These are phyloP conservation scores for Mormyrus iriodes DNA, from an alignment of 2,113 vertebrate genomes.

Conservation along the genomic window DNA sequence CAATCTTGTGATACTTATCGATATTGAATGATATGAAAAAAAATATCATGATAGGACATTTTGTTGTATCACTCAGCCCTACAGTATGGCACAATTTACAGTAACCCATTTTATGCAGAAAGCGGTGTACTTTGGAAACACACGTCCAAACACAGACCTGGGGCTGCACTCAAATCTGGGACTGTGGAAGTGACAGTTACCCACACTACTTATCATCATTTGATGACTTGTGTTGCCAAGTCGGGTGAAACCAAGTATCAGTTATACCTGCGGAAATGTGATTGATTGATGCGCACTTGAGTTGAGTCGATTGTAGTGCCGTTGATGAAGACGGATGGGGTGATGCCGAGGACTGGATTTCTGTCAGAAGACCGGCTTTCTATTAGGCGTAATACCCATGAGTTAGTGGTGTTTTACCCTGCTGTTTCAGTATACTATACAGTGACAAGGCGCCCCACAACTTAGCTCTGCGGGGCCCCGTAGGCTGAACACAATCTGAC, in stretches of 20 bases:
- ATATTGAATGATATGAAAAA: not conserved
- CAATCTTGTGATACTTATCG: not conserved
- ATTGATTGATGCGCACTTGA: not conserved
- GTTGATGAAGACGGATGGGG: not conserved
- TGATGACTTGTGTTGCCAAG: not conserved
- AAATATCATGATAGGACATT: not conserved
- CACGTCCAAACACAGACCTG: not conserved
- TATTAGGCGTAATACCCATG: not conserved
- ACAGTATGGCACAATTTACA: not conserved
- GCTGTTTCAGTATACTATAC: not conserved
- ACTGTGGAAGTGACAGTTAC: not conserved
- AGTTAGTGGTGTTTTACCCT: not conserved
- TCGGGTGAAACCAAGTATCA: not conserved
- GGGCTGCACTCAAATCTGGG: not conserved
- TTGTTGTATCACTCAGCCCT: not conserved
- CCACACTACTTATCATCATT: not conserved
- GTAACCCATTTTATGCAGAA: not conserved
- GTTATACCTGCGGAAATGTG: not conserved
- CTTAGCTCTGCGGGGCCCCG: not conserved
- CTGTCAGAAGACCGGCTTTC: not conserved
- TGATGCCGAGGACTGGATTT: not conserved
- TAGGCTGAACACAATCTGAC: not conserved
- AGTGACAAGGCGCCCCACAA: not conserved
- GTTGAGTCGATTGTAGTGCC: not conserved
- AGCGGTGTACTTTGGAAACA: not conserved